Percentiles rank a stretch among this genome's conserved stretches.
Conservation (phyloP, 2,888 invertebrate species). For the Abrostola tripartita region DNA sequence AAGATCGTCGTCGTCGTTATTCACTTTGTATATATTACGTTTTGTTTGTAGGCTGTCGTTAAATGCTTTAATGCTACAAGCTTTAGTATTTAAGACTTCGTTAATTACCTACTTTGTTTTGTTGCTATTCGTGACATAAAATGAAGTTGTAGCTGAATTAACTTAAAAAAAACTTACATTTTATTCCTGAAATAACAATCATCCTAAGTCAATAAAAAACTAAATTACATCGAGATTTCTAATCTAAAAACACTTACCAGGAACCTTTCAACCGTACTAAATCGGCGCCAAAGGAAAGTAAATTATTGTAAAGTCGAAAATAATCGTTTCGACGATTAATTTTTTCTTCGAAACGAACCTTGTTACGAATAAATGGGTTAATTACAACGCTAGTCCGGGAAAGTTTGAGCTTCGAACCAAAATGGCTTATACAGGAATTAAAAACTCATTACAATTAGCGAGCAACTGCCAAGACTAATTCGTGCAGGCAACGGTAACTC, state of each 20-base stretch:
- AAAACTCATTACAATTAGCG: conserved; percentile 68
- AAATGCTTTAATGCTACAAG: no score
- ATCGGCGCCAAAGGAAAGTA: conserved; percentile 6
- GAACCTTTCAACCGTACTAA: conserved; percentile 17
- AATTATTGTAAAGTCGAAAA: conserved; percentile 40
- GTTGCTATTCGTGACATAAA: no score
- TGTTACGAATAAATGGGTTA: conserved; percentile 57
- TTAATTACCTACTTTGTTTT: no score
- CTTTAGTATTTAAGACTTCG: no score
- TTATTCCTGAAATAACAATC: not conserved
- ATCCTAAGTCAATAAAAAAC: not conserved
- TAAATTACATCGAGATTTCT: not conserved
- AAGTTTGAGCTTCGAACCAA: conserved; percentile 56
- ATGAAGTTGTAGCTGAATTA: no score
- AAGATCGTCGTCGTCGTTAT: no score
- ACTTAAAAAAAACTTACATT: no score
- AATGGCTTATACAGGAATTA: conserved; percentile 64
- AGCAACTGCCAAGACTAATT: conserved; percentile 59
- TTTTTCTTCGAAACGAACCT: conserved; percentile 41
- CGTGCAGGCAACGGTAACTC: conserved; percentile 33
- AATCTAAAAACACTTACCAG: not conserved
- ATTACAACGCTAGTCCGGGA: conserved; percentile 53
- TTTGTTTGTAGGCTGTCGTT: no score
- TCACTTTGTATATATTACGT: no score
- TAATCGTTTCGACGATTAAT: conserved; percentile 42